These are phyloP conservation scores for Amblyteles armatorius DNA, from an alignment of 2,888 invertebrate species.

Conservation along the genomic window DNA sequence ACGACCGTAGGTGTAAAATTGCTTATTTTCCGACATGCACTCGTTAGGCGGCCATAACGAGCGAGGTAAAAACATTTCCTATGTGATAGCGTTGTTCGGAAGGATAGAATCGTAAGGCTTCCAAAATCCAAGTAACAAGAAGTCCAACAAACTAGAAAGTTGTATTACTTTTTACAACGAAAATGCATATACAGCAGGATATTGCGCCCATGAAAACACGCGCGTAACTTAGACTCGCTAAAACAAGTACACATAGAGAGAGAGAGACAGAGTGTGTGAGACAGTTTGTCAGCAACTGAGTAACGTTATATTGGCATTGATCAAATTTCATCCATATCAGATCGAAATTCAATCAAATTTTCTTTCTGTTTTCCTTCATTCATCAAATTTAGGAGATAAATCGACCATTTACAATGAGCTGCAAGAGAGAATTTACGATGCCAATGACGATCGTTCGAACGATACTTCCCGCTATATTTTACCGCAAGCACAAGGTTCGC, in stretches of 20 bases:
- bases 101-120: conserved; percentile 61
- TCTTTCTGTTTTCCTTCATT: background rate
- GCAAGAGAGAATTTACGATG: conserved; percentile 14
- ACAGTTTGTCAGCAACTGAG: background rate
- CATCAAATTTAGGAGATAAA: background rate
- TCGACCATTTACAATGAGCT: conserved; percentile 11
- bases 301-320: conserved; percentile 8
- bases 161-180: conserved; percentile 61
- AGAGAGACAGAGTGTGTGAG: conserved; percentile 5
- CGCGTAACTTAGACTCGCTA: conserved; percentile 32
- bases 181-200: conserved; percentile 47
- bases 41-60: conserved; percentile 38
- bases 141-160: conserved; percentile 57
- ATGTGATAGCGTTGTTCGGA: conserved; percentile 62
- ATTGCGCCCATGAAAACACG: conserved; percentile 31
- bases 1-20: conserved; percentile 36
- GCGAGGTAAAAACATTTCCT: conserved; percentile 36
- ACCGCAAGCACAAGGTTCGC: conserved; percentile 57
- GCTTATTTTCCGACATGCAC: conserved; percentile 31
- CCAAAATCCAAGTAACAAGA: conserved; percentile 47
- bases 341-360: conserved; percentile 20
- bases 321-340: conserved; percentile 47
- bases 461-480: conserved; percentile 42
- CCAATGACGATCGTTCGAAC: conserved; percentile 50
- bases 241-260: background rate